Percentiles rank a stretch among this genome's conserved stretches.
These are phyloP conservation scores for Philypnodon macrostomus DNA, from an alignment of 2,797 vertebrate genomes.

Conservation along the genomic window DNA sequence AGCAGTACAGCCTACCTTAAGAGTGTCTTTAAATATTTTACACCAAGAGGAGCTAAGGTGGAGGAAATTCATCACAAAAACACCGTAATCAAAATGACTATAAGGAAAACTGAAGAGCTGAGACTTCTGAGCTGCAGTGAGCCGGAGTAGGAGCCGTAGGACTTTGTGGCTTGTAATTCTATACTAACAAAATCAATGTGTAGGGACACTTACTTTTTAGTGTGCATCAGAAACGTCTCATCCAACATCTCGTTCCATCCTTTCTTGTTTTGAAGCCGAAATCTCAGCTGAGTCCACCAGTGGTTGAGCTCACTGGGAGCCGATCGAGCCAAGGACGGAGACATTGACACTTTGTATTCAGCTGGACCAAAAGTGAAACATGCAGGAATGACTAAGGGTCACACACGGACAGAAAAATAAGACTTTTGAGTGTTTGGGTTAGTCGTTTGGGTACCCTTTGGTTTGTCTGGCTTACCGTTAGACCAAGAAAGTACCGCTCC, in stretches of 20 bases:
- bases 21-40: too few relatives aligned
- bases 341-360: constrained; percentile 57
- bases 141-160: too few relatives aligned
- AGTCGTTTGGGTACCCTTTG: not conserved
- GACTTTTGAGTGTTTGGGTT: too few relatives aligned
- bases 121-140: too few relatives aligned
- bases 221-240: constrained; percentile 84
- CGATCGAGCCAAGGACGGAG: constrained; percentile 69
- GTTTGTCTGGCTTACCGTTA: constrained; percentile 46
- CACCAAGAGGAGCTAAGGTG: too few relatives aligned
- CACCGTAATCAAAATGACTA: too few relatives aligned
- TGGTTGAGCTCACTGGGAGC: constrained; percentile 77
- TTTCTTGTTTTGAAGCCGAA: constrained; percentile 80
- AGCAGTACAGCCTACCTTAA: too few relatives aligned
- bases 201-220: constrained; percentile 85
- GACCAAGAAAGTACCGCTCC: constrained; percentile 26
- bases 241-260: constrained; percentile 84
- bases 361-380: constrained; percentile 23
- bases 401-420: not conserved
- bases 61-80: too few relatives aligned
- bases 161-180: too few relatives aligned
- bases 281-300: constrained; percentile 83
- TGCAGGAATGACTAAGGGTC: not conserved
- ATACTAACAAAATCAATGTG: not conserved
- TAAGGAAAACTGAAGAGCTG: too few relatives aligned